phyloP scores from a whole-genome alignment of 2,888 invertebrate species.

The Teinopalpus imperialis region DNA sequence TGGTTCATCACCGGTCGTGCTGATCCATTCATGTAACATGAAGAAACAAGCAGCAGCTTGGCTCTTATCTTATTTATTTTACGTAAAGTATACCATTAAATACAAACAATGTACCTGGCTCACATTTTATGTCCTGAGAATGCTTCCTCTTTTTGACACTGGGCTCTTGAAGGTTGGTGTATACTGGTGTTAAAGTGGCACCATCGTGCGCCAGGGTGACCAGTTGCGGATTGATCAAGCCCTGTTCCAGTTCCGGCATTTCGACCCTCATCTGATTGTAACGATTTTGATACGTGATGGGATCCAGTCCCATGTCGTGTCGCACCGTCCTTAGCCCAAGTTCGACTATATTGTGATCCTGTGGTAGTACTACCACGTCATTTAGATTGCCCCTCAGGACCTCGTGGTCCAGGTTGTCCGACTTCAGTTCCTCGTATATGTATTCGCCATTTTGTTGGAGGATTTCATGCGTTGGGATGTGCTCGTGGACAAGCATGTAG shows the following conservation, averaged over 20 bases:
- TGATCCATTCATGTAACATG: no score
- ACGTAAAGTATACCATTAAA: no score
- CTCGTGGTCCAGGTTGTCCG: conserved; percentile 60
- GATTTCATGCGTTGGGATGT: conserved; percentile 62
- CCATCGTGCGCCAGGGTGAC: conserved; percentile 62
- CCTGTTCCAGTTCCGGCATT: conserved; percentile 65
- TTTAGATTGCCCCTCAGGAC: conserved; percentile 56
- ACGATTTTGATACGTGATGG: conserved; percentile 44
- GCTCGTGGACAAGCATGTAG: conserved; percentile 71
- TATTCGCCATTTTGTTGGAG: conserved; percentile 66
- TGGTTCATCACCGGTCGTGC: no score
- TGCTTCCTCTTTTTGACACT: conserved; percentile 88
- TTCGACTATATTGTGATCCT: conserved; percentile 59
- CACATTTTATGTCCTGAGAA: conserved; percentile 89
- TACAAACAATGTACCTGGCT: conserved; percentile 82
- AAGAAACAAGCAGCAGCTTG: no score
- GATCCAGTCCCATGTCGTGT: conserved; percentile 58
- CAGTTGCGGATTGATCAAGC: conserved; percentile 65
- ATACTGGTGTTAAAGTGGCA: conserved; percentile 58
- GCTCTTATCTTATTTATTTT: no score
- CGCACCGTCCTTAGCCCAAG: conserved; percentile 57
- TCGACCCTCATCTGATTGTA: conserved; percentile 65
- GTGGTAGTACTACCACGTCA: conserved; percentile 66
- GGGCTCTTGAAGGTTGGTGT: conserved; percentile 68
- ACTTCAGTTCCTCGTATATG: conserved; percentile 69